Base-by-base conservation (phyloP, 2,113 vertebrate species). In the Eira barbara region DNA sequence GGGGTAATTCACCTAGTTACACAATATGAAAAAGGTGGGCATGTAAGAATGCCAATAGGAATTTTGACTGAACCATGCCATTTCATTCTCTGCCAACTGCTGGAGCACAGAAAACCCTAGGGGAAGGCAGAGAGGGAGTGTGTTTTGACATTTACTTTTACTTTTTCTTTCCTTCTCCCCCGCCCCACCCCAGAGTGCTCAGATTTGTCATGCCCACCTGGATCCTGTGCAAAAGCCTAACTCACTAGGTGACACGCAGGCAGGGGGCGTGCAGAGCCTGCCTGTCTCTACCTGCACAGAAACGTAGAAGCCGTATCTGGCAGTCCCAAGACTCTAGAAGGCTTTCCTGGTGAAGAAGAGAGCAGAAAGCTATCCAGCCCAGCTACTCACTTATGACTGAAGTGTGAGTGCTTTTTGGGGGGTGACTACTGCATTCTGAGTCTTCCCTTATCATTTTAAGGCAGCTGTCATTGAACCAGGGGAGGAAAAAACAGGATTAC, bases 401-500 rank as follows among this genome's bases (percentile, higher is more conserved):
- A 63, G 59, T 39, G 36, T 9, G 27, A 8, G n/a, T 18, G 42
- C n/a, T 89, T 14, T 61, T 12, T 0, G 1, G 61, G 17, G 29
- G n/a, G 87, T 63, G 49, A 23, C 71, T 89, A 1, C 18, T 27
- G 5, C 65, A 49, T 31, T 81, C 11, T 55, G 45, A 34, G 79
- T 52, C 82, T 91, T 92, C 89, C 80, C 81, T 6, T 23, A 57
- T 1, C 89, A 78, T 95, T 97, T 97, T 84, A 25, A 49, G 92
- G 9, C 0, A 0, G 83, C 29, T 57, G 65, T 94, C 20, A 88
- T 95, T 92, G 89, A 94, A 52, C 81, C 88, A 95, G 12, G 76
- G 78, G 20, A 29, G 21, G 34, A 92, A 91, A 80, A 31, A 59
- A 17, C 7, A 18, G 79, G 67, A 93, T 98, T 98, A 95, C 79